A percentile compares a stretch with the other conserved stretches of the same genome.
These are phyloP conservation scores for human DNA, from an alignment of 2,113 vertebrate genomes.

Conservation along the genomic window GRCh38 chr17:68791001-68791500, in stretches of 20 bases:
- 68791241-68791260: not conserved
- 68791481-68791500: too few species aligned
- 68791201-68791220: not conserved
- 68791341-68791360: not conserved
- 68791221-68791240: not conserved
- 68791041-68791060: not conserved
- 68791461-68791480: too few species aligned
- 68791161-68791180: fast-evolving
- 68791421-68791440: too few species aligned
- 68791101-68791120: not conserved
- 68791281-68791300: not conserved
- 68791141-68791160: not conserved
- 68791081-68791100: not conserved
- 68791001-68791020: not conserved
- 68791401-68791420: too few species aligned
- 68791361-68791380: too few species aligned
- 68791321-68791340: not conserved
- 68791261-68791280: not conserved
- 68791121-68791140: not conserved
- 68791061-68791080: not conserved
- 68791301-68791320: not conserved
- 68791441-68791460: too few species aligned
- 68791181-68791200: not conserved
- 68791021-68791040: not conserved
- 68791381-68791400: too few species aligned